phyloP scores from a whole-genome alignment of 1,140 invertebrate genomes.

The Papilio dardanus region DNA sequence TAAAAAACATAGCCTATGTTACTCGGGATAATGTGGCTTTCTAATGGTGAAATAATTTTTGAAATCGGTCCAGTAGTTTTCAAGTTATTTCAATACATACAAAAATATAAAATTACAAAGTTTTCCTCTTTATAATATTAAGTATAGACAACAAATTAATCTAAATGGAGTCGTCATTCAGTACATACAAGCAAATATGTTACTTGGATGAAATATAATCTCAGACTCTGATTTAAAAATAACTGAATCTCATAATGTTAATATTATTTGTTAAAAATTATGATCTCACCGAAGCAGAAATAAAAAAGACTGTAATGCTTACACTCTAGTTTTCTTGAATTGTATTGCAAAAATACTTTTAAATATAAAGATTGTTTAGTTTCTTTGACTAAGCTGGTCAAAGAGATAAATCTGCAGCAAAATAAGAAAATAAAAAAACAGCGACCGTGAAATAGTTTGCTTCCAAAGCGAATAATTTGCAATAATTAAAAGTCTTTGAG shows the following conservation, averaged over 20 bases:
- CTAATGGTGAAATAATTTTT: too few species aligned
- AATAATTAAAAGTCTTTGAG: constrained; percentile 4
- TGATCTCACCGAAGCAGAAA: neutral
- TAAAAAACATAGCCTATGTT: too few species aligned
- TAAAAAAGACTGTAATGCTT: neutral
- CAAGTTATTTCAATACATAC: too few species aligned
- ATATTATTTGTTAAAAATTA: neutral
- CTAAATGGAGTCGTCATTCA: too few species aligned
- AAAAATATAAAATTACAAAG: too few species aligned
- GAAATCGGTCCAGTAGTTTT: too few species aligned
- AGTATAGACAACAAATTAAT: too few species aligned
- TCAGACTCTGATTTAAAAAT: too few species aligned
- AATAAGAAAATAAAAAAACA: neutral
- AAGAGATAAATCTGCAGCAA: neutral
- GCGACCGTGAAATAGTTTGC: neutral
- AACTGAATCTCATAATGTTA: neutral
- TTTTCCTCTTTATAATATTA: too few species aligned
- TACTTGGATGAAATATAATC: too few species aligned
- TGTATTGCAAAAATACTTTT: constrained; percentile 3
- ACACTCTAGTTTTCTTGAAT: neutral
- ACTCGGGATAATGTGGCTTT: too few species aligned
- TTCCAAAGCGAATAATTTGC: constrained; percentile 1
- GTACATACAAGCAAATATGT: too few species aligned
- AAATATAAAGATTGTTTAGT: constrained; percentile 22
- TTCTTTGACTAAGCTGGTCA: constrained; percentile 4